Evolutionary conservation across 2,888 invertebrate genomes (phyloP).

Genomic region (Eilema depressum): DNA sequence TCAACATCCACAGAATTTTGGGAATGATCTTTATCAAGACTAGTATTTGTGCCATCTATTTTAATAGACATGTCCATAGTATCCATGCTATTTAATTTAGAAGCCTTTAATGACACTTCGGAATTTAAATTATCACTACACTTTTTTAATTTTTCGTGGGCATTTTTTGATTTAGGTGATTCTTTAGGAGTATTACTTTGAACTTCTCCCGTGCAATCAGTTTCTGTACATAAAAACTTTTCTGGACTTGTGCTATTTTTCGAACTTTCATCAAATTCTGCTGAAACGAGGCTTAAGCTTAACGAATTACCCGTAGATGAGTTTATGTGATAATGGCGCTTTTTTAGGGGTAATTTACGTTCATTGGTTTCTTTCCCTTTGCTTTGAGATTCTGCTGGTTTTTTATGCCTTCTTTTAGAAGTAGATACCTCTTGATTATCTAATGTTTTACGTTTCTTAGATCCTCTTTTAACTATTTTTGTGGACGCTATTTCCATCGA

Average conservation of each 20-base stretch:
- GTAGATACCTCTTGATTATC: constrained; percentile 85
- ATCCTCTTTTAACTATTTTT: constrained; percentile 88
- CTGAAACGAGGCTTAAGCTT: constrained; percentile 77
- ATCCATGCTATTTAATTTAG: constrained; percentile 50
- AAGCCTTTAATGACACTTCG: constrained; percentile 56
- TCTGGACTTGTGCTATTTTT: constrained; percentile 77
- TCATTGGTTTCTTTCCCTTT: constrained; percentile 90
- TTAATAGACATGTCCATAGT: constrained; percentile 59
- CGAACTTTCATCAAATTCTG: constrained; percentile 85
- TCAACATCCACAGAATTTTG: constrained; percentile 60
- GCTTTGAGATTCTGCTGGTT: constrained; percentile 85
- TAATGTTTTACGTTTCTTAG: constrained; percentile 90
- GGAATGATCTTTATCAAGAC: constrained; percentile 59
- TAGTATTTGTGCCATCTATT: constrained; percentile 58
- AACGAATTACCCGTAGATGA: constrained; percentile 81
- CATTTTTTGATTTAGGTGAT: constrained; percentile 68
- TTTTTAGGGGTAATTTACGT: constrained; percentile 96
- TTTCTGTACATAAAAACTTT: constrained; percentile 82
- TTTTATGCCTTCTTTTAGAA: constrained; percentile 88
- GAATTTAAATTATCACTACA: constrained; percentile 57
- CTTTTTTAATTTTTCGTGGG: constrained; percentile 77
- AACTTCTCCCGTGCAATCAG: constrained; percentile 80
- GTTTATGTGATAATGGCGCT: constrained; percentile 94
- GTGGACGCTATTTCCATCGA: constrained; percentile 71
- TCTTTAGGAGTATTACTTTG: constrained; percentile 69